These are phyloP conservation scores for Knipowitschia caucasica DNA, from an alignment of 2,797 vertebrate genomes.

Conservation along the genomic window DNA sequence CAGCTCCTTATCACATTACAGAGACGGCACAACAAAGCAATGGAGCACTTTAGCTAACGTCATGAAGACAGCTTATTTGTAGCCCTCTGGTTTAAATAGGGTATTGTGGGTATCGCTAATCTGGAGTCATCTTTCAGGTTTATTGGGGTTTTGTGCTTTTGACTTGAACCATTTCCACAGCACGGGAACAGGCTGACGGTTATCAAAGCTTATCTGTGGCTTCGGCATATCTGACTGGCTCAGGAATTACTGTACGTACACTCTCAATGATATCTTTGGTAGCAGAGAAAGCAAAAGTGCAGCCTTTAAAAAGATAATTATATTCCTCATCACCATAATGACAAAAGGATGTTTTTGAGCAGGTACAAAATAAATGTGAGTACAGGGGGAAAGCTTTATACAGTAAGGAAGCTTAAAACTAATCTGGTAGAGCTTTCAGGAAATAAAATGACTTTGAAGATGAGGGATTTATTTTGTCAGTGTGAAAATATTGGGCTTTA, in stretches of 20 bases:
- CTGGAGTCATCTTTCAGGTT: slow-evolving; percentile 54
- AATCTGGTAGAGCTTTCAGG: neutral
- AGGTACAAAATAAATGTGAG: neutral
- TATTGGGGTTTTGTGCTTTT: slow-evolving; percentile 53
- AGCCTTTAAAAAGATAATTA: slow-evolving; percentile 40
- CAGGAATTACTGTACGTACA: slow-evolving; percentile 53
- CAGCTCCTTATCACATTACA: slow-evolving; percentile 59
- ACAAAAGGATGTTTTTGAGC: slow-evolving; percentile 9
- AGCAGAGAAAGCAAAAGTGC: slow-evolving; percentile 33
- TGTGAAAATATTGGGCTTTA: neutral
- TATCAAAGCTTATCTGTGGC: slow-evolving; percentile 56
- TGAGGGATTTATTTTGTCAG: slow-evolving; percentile 2
- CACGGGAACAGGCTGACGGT: slow-evolving; percentile 43
- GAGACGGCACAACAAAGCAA: slow-evolving; percentile 46
- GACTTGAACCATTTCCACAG: slow-evolving; percentile 47
- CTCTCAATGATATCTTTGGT: slow-evolving; percentile 41
- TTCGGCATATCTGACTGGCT: slow-evolving; percentile 48
- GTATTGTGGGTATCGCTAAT: slow-evolving; percentile 43
- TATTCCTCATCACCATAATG: slow-evolving; percentile 26
- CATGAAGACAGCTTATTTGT: slow-evolving; percentile 47
- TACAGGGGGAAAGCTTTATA: neutral
- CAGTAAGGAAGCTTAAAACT: neutral
- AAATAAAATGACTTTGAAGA: neutral
- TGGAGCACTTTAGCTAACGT: slow-evolving; percentile 37
- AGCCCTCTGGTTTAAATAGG: slow-evolving; percentile 45